phyloP scores from a whole-genome alignment of 2,797 vertebrate genomes.

The Phrynocephalus guinanensis region DNA sequence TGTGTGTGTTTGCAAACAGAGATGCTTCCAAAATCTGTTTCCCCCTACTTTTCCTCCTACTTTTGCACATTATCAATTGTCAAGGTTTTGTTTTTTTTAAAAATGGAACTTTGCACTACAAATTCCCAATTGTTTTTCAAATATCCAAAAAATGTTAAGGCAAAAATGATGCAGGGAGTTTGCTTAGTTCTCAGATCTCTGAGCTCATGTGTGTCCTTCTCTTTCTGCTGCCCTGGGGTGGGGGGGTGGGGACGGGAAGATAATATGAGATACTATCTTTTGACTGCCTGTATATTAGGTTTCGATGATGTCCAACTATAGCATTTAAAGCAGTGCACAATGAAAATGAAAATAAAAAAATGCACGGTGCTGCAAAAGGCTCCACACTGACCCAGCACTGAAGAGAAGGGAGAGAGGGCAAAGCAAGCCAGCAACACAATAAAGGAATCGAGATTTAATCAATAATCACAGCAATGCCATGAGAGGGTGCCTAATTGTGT shows the following conservation, averaged over 20 bases:
- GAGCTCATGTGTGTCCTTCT: not conserved
- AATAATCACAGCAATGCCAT: not conserved
- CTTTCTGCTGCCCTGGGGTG: no score
- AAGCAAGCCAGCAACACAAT: not conserved
- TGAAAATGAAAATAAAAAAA: not conserved
- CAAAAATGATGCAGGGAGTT: not conserved
- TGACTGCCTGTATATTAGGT: not conserved
- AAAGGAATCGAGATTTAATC: not conserved
- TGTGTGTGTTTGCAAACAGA: not conserved
- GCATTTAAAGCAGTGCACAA: not conserved
- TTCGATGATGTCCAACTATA: not conserved
- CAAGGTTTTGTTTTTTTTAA: not conserved
- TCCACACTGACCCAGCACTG: not conserved
- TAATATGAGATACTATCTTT: not conserved
- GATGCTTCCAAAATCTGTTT: not conserved
- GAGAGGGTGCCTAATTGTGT: constrained; percentile 44
- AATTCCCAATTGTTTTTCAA: not conserved
- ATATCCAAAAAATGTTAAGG: not conserved
- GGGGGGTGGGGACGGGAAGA: not conserved
- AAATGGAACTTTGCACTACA: no score
- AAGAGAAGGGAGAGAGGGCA: not conserved
- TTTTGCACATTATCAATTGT: not conserved
- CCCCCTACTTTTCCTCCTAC: no score
- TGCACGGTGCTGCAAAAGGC: not conserved
- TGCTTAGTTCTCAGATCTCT: not conserved